Conservation (phyloP, 2,113 vertebrate genomes). For the Nycticebus coucang region DNA sequence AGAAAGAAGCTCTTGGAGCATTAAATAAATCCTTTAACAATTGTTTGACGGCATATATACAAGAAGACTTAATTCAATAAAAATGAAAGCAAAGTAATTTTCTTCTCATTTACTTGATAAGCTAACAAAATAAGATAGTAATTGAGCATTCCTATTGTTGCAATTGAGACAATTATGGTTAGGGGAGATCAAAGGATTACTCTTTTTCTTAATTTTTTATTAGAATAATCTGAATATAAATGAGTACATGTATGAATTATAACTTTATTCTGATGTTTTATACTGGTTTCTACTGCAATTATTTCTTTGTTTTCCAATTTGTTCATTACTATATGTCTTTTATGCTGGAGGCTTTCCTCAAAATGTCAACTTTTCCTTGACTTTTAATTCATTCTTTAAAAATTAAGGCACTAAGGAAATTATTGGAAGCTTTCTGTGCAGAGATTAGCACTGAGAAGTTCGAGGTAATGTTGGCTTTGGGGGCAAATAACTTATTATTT, state of each 20-base stretch:
- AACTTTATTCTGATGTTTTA: background rate
- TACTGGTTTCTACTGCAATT: background rate
- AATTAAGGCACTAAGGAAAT: background rate
- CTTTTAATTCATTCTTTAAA: conserved; percentile 4
- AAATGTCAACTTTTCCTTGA: background rate
- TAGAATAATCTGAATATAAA: background rate
- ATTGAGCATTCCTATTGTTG: background rate
- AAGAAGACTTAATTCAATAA: conserved; percentile 23
- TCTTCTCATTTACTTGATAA: background rate
- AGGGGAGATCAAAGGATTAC: background rate
- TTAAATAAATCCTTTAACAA: background rate
- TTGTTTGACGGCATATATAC: background rate
- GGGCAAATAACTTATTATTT: background rate
- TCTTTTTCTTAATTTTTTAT: background rate
- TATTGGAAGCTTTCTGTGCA: background rate
- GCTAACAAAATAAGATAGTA: conserved; percentile 16
- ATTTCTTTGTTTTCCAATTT: background rate
- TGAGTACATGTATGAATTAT: background rate
- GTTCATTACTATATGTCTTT: background rate
- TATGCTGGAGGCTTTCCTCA: background rate
- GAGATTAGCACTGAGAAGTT: background rate
- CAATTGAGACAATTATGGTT: background rate
- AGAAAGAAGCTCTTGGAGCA: conserved; percentile 2
- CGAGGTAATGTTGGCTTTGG: background rate
- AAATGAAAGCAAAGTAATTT: conserved; percentile 29